Conservation (phyloP, 2,113 vertebrate genomes). For the Macquaria ambigua region DNA sequence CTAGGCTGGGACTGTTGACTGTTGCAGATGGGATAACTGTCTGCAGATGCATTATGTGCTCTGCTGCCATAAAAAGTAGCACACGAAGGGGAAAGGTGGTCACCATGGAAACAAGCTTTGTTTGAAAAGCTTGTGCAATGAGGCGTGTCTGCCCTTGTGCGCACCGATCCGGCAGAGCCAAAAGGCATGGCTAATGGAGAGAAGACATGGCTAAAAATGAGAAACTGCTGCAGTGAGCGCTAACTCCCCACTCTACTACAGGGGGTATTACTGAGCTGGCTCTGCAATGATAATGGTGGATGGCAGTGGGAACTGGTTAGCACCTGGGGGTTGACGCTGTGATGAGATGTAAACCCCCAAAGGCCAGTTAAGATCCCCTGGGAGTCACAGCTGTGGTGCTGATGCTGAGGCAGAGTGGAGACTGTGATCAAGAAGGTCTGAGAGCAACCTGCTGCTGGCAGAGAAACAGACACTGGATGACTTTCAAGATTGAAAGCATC, state of each 20-base stretch:
- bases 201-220: conserved; percentile 13
- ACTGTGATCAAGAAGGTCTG: conserved; percentile 6
- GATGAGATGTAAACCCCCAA: conserved; percentile 47
- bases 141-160: conserved; percentile 57
- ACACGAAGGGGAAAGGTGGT: conserved; percentile 63
- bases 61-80: conserved; percentile 56
- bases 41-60: conserved; percentile 62
- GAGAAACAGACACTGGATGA: neutral
- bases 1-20: conserved; percentile 12
- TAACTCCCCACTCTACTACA: neutral
- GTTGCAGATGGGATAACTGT: conserved; percentile 30
- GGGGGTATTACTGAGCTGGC: conserved; percentile 25
- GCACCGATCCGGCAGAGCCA: conserved; percentile 34
- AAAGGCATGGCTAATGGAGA: conserved; percentile 32
- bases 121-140: conserved; percentile 72
- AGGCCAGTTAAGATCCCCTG: conserved; percentile 27
- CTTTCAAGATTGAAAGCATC: conserved; percentile 9
- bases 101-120: conserved; percentile 80
- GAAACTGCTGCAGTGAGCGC: conserved; percentile 29
- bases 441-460: conserved; percentile 24
- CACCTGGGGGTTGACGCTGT: neutral
- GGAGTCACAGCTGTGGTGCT: conserved; percentile 44
- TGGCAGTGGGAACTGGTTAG: neutral
- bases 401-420: conserved; percentile 32
- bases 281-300: conserved; percentile 22